Base-by-base conservation (phyloP, 2,888 invertebrate species). In the Cerastis leucographa region DNA sequence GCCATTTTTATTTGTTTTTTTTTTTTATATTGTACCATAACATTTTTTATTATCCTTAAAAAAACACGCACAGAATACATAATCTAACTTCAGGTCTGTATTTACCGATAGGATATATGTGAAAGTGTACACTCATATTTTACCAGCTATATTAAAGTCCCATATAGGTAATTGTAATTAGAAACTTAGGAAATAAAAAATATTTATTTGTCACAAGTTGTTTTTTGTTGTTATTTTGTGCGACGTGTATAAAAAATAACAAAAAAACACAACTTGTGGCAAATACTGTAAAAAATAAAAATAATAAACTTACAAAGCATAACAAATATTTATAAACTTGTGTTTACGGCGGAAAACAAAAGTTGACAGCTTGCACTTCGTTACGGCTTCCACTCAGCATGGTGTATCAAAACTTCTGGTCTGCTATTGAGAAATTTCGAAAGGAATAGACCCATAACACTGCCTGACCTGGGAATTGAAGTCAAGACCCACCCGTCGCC, bases 1-100 rank as follows among this genome's bases (percentile, higher is more conserved):
- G 2, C 66, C 61, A 56, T 80, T 65, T 65, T n/a, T 71, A 71
- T 70, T 71, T 56, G 54, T 61, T 61, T 14, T 71, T 4, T 11
- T n/a, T 54, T 59, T 64, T 61, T 59, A 29, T 71, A 44, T 80
- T 49, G n/a, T 62, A 25, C 25, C 14, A 22, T 17, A 42, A 17
- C 3, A 40, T 67, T 46, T 77, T 46, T 51, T 68, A 35, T 22
- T 44, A 25, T 2, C n/a, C 3, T 29, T 49, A 17, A 56, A 59
- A 67, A 46, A 35, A 72, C n/a, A 65, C 35, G 19, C 1, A n/a
- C 2, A n/a, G 51, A 49, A 49, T 54, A 29, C n/a, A 14, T 69
- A 22, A 62, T 19, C 35, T 35, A 35, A 70, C 11, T 51, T 54
- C 11, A 46, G 12, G n/a, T 0, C 19, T 44, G n/a, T 56, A 64